Percentiles rank a stretch among this genome's conserved stretches.
Evolutionary conservation across 2,113 vertebrate genomes (phyloP).

Genomic region (Pterophyllum scalare): DNA sequence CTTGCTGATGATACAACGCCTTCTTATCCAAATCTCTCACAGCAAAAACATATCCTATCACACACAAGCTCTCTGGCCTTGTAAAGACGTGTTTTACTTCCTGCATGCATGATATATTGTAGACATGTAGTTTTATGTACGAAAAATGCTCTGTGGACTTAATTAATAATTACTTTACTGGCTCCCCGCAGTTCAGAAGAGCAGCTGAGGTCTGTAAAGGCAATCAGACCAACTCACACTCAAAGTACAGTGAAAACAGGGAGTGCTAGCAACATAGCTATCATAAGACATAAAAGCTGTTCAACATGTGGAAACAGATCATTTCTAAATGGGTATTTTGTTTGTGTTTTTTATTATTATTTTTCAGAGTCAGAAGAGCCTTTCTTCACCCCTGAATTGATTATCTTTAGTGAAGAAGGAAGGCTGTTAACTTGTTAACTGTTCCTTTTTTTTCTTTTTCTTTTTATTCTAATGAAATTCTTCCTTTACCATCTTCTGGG

Average conservation of each 20-base stretch:
- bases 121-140: background rate
- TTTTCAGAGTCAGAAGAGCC: background rate
- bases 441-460: background rate
- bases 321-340: background rate
- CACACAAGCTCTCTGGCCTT: background rate
- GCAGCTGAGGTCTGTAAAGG: background rate
- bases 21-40: slow-evolving; percentile 58
- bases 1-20: slow-evolving; percentile 53
- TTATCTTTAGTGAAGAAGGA: background rate
- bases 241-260: background rate
- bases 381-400: background rate
- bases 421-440: background rate
- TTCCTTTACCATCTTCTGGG: background rate
- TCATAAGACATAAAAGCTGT: slow-evolving; percentile 34
- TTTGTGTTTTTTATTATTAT: background rate
- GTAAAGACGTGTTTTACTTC: slow-evolving; percentile 22
- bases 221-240: background rate
- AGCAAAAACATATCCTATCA: slow-evolving; percentile 30
- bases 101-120: background rate
- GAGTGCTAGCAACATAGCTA: background rate
- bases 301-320: slow-evolving; percentile 7
- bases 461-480: background rate
- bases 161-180: background rate
- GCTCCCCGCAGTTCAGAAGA: background rate
- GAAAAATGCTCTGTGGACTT: background rate